phyloP scores from a whole-genome alignment of 1,140 invertebrate genomes.

The silkworm (Bombyx mori) region DNA sequence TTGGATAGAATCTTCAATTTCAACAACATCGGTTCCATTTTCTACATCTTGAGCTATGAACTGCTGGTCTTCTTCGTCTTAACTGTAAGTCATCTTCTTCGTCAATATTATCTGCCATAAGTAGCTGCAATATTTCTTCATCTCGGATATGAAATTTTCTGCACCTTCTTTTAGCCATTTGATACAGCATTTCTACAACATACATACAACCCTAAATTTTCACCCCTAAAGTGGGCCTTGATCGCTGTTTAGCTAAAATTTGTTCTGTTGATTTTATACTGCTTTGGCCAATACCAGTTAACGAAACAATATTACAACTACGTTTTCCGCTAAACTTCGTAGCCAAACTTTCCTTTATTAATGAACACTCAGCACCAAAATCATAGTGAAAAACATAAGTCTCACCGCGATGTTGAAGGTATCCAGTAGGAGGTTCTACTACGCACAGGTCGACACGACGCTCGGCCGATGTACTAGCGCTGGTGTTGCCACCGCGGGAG shows the following conservation, averaged over 20 bases:
- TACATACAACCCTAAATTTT: too few species aligned
- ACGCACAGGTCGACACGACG: conserved; percentile 21
- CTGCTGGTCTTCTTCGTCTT: conserved; percentile 52
- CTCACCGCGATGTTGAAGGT: conserved; percentile 7
- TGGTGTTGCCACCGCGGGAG: neutral
- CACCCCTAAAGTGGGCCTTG: too few species aligned
- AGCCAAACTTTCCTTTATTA: conserved; percentile 15
- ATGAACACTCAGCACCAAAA: conserved; percentile 18
- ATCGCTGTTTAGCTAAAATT: conserved; percentile 13
- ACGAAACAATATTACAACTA: conserved; percentile 10
- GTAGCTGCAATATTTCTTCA: conserved; percentile 15
- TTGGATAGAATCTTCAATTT: too few species aligned
- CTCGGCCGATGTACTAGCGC: conserved; percentile 5
- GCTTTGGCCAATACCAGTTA: conserved; percentile 18
- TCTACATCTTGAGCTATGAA: conserved; percentile 22
- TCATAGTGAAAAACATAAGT: conserved; percentile 6
- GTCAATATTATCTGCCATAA: conserved; percentile 28
- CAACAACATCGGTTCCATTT: conserved; percentile 2
- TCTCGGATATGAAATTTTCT: conserved; percentile 33
- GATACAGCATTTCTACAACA: too few species aligned
- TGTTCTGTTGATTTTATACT: conserved; percentile 15
- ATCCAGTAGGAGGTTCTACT: conserved; percentile 11
- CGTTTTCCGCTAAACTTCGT: conserved; percentile 17
- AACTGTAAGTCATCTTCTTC: conserved; percentile 46
- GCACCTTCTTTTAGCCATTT: conserved; percentile 14